phyloP scores from a whole-genome alignment of 1,140 invertebrate genomes.

The Tribolium castaneum region DNA sequence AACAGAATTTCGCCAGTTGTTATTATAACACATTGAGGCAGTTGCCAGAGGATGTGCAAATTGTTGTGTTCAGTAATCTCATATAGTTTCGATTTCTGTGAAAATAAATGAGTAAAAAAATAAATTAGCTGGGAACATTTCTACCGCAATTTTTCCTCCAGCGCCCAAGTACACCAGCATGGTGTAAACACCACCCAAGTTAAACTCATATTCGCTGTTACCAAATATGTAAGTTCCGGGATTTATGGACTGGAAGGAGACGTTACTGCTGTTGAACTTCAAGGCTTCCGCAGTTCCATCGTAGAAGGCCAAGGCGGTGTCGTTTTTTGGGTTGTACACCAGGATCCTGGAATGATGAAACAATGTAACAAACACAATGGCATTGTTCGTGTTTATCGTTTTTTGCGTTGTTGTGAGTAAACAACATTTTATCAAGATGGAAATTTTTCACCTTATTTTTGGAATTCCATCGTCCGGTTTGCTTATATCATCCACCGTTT shows the following conservation, averaged over 20 bases:
- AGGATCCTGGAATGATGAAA: neutral
- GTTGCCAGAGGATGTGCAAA: conserved; percentile 83
- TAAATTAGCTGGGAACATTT: neutral
- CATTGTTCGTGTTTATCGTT: too few species aligned
- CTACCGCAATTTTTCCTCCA: neutral
- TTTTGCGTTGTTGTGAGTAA: too few species aligned
- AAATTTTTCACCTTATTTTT: neutral
- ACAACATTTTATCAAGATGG: too few species aligned
- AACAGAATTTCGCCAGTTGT: conserved; percentile 89
- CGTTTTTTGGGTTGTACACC: neutral
- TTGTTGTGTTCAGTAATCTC: conserved; percentile 74
- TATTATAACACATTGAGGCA: conserved; percentile 89
- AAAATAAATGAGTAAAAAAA: conserved; percentile 13
- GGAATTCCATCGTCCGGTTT: conserved; percentile 12
- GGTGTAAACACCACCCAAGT: conserved; percentile 3
- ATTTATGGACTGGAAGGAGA: neutral
- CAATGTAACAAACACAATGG: too few species aligned
- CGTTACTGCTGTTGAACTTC: neutral
- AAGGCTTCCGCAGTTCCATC: neutral
- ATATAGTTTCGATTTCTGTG: conserved; percentile 25
- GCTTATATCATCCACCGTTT: neutral
- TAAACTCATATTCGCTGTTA: neutral
- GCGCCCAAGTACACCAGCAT: neutral
- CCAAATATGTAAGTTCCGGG: conserved; percentile 14
- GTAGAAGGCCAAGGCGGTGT: neutral